A percentile compares a stretch with the other conserved stretches of the same genome.
These are phyloP conservation scores for Takifugu rubripes DNA, from an alignment of 2,797 vertebrate genomes.

Conservation along the genomic window DNA sequence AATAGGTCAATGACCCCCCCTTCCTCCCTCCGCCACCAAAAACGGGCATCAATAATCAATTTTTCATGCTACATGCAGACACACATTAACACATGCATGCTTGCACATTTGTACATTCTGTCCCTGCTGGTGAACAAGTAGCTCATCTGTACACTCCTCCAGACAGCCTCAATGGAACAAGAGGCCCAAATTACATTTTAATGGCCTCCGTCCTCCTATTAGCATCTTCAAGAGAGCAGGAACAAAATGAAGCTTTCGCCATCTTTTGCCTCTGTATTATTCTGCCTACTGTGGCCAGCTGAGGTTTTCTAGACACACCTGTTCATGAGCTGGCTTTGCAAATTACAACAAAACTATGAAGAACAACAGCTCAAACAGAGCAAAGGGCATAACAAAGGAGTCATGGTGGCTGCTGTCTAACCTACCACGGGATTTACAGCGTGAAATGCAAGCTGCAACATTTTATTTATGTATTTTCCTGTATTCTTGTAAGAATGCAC, in stretches of 20 bases:
- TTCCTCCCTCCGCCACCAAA: conserved; percentile 5
- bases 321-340: conserved; percentile 1
- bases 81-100: conserved; percentile 13
- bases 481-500: too few relatives aligned
- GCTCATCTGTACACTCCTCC: conserved; percentile 59
- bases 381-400: too few relatives aligned
- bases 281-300: conserved; percentile 45
- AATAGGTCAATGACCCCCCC: conserved; percentile 61
- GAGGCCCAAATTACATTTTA: conserved; percentile 70
- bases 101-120: conserved; percentile 1
- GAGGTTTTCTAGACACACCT: conserved; percentile 15
- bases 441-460: too few relatives aligned
- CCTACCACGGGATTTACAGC: too few relatives aligned
- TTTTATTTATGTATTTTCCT: too few relatives aligned
- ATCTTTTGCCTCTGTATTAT: conserved; percentile 40
- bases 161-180: conserved; percentile 58
- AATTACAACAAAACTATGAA: not conserved
- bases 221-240: conserved; percentile 22
- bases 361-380: not conserved
- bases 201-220: conserved; percentile 64
- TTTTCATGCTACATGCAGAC: conserved; percentile 40
- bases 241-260: conserved; percentile 60
- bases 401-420: too few relatives aligned
- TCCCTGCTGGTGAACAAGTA: conserved; percentile 39
- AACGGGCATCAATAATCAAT: conserved; percentile 65